phyloP scores from a whole-genome alignment of 2,888 invertebrate species.

The Ornithoptera alexandrae region DNA sequence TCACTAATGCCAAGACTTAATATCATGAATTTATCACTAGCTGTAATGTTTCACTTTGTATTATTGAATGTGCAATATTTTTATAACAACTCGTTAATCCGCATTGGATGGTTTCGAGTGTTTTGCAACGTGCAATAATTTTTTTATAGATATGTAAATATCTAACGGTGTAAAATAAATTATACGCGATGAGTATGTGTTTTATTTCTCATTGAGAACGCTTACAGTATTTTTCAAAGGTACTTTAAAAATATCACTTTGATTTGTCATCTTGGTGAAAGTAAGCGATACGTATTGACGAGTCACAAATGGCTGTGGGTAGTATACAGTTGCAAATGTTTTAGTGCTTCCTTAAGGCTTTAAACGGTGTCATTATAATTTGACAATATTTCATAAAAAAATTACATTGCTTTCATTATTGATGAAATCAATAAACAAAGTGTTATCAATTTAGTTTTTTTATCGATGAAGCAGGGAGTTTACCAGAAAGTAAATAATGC shows the following conservation, averaged over 20 bases:
- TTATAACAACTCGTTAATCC: slow-evolving; percentile 10
- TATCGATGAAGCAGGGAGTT: no score
- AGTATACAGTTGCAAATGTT: neutral
- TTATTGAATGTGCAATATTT: slow-evolving; percentile 29
- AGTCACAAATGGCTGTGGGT: neutral
- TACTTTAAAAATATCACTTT: neutral
- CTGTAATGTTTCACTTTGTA: slow-evolving; percentile 16
- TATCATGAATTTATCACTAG: neutral
- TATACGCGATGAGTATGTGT: slow-evolving; percentile 7
- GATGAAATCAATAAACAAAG: neutral
- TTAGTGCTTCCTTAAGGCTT: neutral
- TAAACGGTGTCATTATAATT: neutral
- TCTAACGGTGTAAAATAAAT: slow-evolving; percentile 27
- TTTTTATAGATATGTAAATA: slow-evolving; percentile 26
- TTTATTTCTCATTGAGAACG: slow-evolving; percentile 6
- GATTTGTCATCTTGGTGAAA: slow-evolving; percentile 2
- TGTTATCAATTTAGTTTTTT: neutral
- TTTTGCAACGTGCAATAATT: slow-evolving; percentile 28
- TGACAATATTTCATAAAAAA: neutral
- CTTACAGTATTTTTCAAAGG: neutral
- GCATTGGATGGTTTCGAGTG: slow-evolving; percentile 13
- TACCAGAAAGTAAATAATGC: no score
- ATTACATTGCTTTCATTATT: neutral
- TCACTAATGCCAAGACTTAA: slow-evolving; percentile 3
- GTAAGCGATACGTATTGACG: neutral